A percentile compares a stretch with the other conserved stretches of the same genome.
phyloP scores from a whole-genome alignment of 2,888 invertebrate genomes.

The Andrena haemorrhoa region DNA sequence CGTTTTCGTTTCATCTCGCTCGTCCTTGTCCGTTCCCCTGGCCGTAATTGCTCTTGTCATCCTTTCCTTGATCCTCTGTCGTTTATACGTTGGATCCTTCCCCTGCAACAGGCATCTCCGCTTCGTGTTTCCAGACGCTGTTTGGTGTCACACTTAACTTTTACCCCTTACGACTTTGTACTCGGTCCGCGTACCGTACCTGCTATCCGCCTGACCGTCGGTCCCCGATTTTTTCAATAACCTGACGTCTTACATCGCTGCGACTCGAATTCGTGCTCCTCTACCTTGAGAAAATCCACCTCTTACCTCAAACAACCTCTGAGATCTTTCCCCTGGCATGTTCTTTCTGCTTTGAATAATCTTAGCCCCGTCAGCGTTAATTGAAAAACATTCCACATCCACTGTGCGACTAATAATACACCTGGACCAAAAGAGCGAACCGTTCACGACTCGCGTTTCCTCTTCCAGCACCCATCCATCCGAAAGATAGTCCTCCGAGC shows the following conservation, averaged over 20 bases:
- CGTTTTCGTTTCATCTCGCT: conserved; percentile 21
- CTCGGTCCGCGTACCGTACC: not conserved
- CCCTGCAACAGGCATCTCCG: not conserved
- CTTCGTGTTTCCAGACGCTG: not conserved
- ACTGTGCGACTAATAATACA: not conserved
- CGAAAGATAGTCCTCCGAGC: not conserved
- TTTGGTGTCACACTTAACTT: not conserved
- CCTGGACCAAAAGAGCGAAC: not conserved
- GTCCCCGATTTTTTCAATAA: not conserved
- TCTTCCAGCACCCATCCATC: not conserved
- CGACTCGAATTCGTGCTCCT: not conserved
- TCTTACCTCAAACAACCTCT: not conserved
- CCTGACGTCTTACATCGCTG: not conserved
- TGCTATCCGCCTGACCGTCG: too few relatives aligned
- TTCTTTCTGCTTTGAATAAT: not conserved
- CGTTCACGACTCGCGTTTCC: not conserved
- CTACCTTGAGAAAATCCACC: not conserved
- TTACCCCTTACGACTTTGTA: not conserved
- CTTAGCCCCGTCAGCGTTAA: not conserved
- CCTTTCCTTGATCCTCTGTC: not conserved
- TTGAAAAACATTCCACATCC: not conserved
- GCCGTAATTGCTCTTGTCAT: conserved; percentile 24
- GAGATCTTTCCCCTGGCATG: not conserved
- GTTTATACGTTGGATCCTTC: not conserved
- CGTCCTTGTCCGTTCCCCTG: not conserved